Evolutionary conservation across 2,113 vertebrate species (phyloP).

Genomic region (Vulpes lagopus): DNA sequence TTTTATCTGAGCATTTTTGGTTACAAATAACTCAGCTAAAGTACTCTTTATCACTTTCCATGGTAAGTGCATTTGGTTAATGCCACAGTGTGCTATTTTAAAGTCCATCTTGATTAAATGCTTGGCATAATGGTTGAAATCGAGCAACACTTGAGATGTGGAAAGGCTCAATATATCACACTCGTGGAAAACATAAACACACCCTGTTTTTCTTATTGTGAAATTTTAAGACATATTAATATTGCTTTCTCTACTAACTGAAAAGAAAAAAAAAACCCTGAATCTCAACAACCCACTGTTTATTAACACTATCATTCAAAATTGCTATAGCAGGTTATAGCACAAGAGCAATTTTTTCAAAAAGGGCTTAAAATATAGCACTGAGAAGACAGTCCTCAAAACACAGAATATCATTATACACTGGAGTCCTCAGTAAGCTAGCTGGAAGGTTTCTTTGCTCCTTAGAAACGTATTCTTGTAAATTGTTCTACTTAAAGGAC

Average conservation of each 20-base stretch:
- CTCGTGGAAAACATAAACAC: conserved; percentile 1
- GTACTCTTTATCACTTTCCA: conserved; percentile 53
- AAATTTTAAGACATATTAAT: conserved; percentile 58
- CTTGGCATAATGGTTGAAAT: conserved; percentile 49
- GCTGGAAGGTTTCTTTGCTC: background rate
- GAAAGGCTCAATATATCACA: background rate
- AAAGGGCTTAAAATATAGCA: conserved; percentile 13
- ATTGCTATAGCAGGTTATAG: background rate
- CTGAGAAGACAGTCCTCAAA: background rate
- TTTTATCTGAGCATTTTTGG: conserved; percentile 60
- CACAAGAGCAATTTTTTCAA: background rate
- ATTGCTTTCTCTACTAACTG: background rate
- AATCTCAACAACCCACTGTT: conserved; percentile 39
- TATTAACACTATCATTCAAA: conserved; percentile 69
- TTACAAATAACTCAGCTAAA: conserved; percentile 78
- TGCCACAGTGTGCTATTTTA: conserved; percentile 34
- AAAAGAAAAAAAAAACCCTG: conserved; percentile 24
- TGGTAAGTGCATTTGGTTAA: conserved; percentile 73
- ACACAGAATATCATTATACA: background rate
- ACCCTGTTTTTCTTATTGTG: conserved; percentile 43
- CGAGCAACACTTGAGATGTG: conserved; percentile 50
- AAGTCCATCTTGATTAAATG: conserved; percentile 79
- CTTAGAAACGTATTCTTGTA: background rate
- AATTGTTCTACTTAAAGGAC: background rate
- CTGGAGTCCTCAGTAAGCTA: background rate